A percentile compares a stretch with the other conserved stretches of the same genome.
Evolutionary conservation across 2,888 invertebrate genomes (phyloP).

Genomic region (Antitype chi): DNA sequence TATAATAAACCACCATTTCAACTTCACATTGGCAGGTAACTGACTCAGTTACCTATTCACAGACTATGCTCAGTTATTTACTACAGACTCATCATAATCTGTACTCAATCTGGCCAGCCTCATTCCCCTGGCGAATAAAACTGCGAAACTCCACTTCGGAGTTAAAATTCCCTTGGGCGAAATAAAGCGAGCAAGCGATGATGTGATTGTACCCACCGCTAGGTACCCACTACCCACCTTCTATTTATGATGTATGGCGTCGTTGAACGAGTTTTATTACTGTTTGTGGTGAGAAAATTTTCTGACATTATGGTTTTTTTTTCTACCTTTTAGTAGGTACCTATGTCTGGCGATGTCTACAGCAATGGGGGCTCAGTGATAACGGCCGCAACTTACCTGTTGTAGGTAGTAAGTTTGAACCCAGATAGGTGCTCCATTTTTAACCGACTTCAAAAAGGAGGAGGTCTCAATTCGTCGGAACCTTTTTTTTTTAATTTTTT

Average conservation of each 20-base stretch:
- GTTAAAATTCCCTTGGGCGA: conserved; percentile 56
- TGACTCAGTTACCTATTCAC: conserved; percentile 39
- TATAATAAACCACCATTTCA: conserved; percentile 19
- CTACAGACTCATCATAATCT: conserved; percentile 35
- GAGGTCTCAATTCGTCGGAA: too few species aligned
- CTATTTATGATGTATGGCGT: conserved; percentile 29
- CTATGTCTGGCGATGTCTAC: not conserved
- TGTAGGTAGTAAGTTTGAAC: too few species aligned
- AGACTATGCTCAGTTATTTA: conserved; percentile 51
- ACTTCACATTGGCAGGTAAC: conserved; percentile 18
- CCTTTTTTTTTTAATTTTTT: too few species aligned
- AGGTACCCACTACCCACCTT: not conserved
- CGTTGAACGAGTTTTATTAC: conserved; percentile 40
- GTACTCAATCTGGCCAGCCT: conserved; percentile 37
- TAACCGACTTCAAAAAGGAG: too few species aligned
- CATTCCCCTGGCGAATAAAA: conserved; percentile 26
- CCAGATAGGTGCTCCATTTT: too few species aligned
- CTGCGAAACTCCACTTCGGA: conserved; percentile 44
- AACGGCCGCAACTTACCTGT: too few species aligned
- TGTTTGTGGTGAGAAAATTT: conserved; percentile 39
- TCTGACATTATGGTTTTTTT: conserved; percentile 20
- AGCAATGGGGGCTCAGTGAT: too few species aligned
- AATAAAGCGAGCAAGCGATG: conserved; percentile 50
- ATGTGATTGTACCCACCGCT: conserved; percentile 42
- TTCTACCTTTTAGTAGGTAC: not conserved